Base-by-base conservation (phyloP, 2,113 vertebrate species). In the Aplodontia rufa region DNA sequence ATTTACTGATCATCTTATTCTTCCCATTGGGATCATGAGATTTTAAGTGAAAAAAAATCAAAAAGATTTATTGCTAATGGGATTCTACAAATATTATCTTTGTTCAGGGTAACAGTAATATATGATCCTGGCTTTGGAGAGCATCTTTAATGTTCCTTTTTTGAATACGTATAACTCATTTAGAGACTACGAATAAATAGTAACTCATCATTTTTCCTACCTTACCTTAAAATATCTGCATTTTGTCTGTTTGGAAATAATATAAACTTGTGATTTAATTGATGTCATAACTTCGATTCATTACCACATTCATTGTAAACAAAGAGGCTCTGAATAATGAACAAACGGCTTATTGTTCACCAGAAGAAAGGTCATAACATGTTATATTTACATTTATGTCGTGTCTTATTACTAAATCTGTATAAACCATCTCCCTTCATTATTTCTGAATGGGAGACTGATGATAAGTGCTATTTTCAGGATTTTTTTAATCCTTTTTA, bases 401-500 rank as follows among this genome's bases (percentile, higher is more conserved):
- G 16, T 93, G 82, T 93, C 93, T 97, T 97, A 97, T 97, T 95
- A 93, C 92, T 90, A 97, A 86, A 92, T 95, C 94, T 98, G 92
- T 94, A 90, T 96, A 97, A 98, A 95, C 95, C 91, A 94, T 97
- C 94, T 97, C 84, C 92, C 80, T 97, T 97, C 91, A 96, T 97
- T 96, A 97, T 96, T 98, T 95, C 88, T 97, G 96, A 98, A 98
- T 95, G 89, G 95, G 79, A 95, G 94, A 91, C 96, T 96, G 96
- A 98, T 97, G 97, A 97, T 97, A 97, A 98, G 91, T 98, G 96
- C 94, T 98, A 86, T 97, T 93, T 93, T 91, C 90, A 83, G 97
- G 55, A 86, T 92, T 97, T 62, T 94, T 96, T 69, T 13, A 96
- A 95, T 96, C 83, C 87, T 94, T 97, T 64, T 97, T 96, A 98